These are phyloP conservation scores for Drosophila phalerata DNA, from an alignment of 2,888 invertebrate genomes.

Conservation along the genomic window DNA sequence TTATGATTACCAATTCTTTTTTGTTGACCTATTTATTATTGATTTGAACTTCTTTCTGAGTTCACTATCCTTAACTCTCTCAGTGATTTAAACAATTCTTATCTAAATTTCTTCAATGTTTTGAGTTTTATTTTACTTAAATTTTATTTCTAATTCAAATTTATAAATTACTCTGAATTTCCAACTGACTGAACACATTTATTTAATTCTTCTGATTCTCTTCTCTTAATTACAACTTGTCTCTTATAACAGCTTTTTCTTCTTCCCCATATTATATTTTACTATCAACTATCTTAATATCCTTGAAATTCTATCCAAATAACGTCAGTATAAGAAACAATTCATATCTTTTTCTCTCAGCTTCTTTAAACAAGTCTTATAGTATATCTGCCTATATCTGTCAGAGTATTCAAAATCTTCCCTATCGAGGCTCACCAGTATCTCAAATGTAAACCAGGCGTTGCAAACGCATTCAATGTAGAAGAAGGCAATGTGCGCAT, in stretches of 20 bases:
- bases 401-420: neutral
- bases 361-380: neutral
- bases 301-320: neutral
- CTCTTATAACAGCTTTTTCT: no score
- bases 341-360: neutral
- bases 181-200: no score
- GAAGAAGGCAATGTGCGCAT: slow-evolving; percentile 98
- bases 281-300: neutral
- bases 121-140: no score
- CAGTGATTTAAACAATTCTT: no score
- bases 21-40: neutral
- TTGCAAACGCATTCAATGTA: slow-evolving; percentile 99
- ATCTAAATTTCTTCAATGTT: no score
- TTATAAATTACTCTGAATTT: no score
- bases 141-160: no score
- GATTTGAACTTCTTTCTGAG: no score
- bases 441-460: slow-evolving; percentile 99
- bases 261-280: neutral
- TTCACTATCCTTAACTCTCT: no score
- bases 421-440: slow-evolving; percentile 87
- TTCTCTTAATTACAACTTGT: no score
- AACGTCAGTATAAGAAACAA: neutral
- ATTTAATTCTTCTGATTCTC: no score
- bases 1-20: no score
- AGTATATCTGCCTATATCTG: neutral